A percentile compares a stretch with the other conserved stretches of the same genome.
These are phyloP conservation scores for Notolabrus celidotus DNA, from an alignment of 2,797 vertebrate species.

Conservation along the genomic window DNA sequence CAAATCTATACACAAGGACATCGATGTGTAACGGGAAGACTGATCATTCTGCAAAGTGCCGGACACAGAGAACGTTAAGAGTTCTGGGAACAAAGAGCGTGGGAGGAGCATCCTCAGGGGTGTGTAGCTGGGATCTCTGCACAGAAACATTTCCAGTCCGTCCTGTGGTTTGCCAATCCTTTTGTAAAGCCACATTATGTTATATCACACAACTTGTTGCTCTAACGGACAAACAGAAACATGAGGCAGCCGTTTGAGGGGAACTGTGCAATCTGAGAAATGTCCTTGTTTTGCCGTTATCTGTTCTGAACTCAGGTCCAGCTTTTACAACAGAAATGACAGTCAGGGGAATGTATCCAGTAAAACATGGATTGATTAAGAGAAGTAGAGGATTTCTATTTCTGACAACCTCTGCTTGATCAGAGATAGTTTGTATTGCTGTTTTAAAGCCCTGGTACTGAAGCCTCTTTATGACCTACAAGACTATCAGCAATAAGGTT, in stretches of 20 bases:
- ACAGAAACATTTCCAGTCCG: slow-evolving; percentile 56
- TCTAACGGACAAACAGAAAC: slow-evolving; percentile 58
- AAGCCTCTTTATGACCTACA: too few species aligned
- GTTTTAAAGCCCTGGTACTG: neutral
- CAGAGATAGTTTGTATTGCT: slow-evolving; percentile 21
- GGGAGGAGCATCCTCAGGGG: slow-evolving; percentile 46
- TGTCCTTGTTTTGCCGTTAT: slow-evolving; percentile 17
- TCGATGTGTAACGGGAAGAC: slow-evolving; percentile 65
- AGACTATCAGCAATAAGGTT: too few species aligned
- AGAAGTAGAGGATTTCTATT: slow-evolving; percentile 38
- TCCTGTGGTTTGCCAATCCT: slow-evolving; percentile 47
- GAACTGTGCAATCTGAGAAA: slow-evolving; percentile 63
- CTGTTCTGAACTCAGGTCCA: slow-evolving; percentile 38
- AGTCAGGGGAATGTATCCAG: slow-evolving; percentile 23
- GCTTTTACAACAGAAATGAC: slow-evolving; percentile 54
- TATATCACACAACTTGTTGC: slow-evolving; percentile 16
- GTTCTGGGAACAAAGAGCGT: slow-evolving; percentile 68
- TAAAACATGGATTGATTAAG: slow-evolving; percentile 37
- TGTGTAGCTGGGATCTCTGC: slow-evolving; percentile 29
- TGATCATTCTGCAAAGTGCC: slow-evolving; percentile 47
- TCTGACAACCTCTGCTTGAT: slow-evolving; percentile 18
- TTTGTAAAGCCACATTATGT: slow-evolving; percentile 26
- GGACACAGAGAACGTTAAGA: slow-evolving; percentile 48
- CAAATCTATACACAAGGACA: slow-evolving; percentile 62
- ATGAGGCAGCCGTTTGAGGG: slow-evolving; percentile 48